Conservation (phyloP, 2,888 invertebrate genomes). For the Branchinecta sandiegonensis region DNA sequence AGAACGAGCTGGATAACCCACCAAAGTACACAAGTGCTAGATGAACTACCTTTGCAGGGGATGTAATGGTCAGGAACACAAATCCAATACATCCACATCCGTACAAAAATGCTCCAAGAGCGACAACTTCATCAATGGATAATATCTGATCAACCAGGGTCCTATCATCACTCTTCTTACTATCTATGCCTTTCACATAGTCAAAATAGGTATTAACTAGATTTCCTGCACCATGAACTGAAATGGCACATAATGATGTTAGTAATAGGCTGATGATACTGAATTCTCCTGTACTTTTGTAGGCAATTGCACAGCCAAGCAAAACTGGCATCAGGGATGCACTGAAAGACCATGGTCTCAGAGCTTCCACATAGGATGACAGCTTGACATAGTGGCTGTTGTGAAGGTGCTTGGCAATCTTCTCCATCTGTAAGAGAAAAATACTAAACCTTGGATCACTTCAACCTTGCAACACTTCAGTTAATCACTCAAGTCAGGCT, state of each 20-base stretch:
- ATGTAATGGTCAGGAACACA: slow-evolving; percentile 55
- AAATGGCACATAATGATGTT: slow-evolving; percentile 69
- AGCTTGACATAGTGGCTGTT: slow-evolving; percentile 46
- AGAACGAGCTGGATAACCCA: slow-evolving; percentile 80
- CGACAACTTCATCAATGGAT: slow-evolving; percentile 65
- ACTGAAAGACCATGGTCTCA: slow-evolving; percentile 86
- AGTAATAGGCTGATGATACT: slow-evolving; percentile 61
- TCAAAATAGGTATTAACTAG: slow-evolving; percentile 93
- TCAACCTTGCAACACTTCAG: too few species aligned
- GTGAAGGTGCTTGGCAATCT: neutral
- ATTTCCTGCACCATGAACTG: slow-evolving; percentile 91
- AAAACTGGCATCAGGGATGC: slow-evolving; percentile 81
- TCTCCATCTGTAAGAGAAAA: neutral
- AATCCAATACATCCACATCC: slow-evolving; percentile 71
- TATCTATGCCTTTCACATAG: slow-evolving; percentile 84
- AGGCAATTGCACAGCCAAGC: slow-evolving; percentile 73
- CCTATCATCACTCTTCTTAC: slow-evolving; percentile 73
- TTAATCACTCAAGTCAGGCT: too few species aligned
- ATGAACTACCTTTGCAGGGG: slow-evolving; percentile 87
- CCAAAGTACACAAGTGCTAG: slow-evolving; percentile 87
- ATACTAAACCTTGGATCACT: too few species aligned
- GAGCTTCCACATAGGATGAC: slow-evolving; percentile 69
- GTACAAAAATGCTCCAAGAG: slow-evolving; percentile 74
- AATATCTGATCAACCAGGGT: slow-evolving; percentile 86
- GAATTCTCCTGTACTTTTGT: slow-evolving; percentile 54